phyloP scores from a whole-genome alignment of 2,113 vertebrate genomes.

The Bubo scandiacus region DNA sequence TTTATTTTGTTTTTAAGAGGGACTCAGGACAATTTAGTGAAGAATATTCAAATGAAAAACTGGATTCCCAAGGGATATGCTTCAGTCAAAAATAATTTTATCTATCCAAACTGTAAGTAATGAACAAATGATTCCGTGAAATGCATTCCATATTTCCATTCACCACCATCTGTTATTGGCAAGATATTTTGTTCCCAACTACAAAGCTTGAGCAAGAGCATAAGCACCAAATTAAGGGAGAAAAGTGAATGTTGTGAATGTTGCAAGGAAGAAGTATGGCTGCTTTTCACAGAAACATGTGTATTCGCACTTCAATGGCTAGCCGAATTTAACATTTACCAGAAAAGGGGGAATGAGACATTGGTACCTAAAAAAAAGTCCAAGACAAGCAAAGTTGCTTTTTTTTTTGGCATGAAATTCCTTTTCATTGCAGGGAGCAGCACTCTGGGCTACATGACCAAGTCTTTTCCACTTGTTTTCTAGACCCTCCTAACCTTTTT shows the following conservation, averaged over 20 bases:
- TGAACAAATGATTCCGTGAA: conserved; percentile 46
- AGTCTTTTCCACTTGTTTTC: background rate
- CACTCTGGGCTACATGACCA: background rate
- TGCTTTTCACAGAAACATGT: background rate
- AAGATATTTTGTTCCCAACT: conserved; percentile 12
- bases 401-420: background rate
- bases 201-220: background rate
- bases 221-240: background rate
- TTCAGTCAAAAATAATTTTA: background rate
- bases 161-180: conserved; percentile 54
- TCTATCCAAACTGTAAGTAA: conserved; percentile 36
- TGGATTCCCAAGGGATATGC: background rate
- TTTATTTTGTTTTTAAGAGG: background rate
- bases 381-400: background rate
- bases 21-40: background rate
- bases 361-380: background rate
- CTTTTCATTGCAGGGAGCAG: background rate
- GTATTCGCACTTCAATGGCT: background rate
- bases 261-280: background rate
- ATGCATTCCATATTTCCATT: conserved; percentile 23
- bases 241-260: background rate
- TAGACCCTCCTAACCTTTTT: background rate
- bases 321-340: background rate
- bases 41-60: background rate
- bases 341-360: background rate